Conservation (phyloP, 2,888 invertebrate species). For the Stenotaenia linearis region DNA sequence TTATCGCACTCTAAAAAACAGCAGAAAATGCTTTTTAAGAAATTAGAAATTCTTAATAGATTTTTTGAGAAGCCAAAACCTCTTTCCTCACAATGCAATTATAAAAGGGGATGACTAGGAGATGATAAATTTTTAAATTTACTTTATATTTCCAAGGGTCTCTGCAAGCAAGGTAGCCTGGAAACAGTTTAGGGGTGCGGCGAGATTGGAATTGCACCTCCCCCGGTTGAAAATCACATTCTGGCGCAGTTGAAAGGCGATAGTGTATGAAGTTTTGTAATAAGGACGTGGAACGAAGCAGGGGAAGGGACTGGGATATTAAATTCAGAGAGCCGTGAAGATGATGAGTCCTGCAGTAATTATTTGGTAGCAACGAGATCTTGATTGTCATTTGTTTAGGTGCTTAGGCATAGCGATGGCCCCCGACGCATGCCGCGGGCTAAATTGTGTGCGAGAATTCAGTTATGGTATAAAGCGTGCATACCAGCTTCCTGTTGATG, state of each 20-base stretch:
- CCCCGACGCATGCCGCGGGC: background rate
- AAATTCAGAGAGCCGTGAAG: conserved; percentile 9
- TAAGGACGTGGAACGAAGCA: background rate
- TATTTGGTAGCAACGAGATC: conserved; percentile 7
- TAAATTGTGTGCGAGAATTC: conserved; percentile 19
- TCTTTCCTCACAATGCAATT: too few relatives aligned
- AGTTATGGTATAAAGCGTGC: background rate
- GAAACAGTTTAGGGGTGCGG: background rate
- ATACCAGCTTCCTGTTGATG: conserved; percentile 11
- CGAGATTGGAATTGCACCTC: background rate
- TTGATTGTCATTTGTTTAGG: conserved; percentile 19
- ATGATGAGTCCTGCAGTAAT: conserved; percentile 12
- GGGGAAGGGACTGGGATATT: background rate
- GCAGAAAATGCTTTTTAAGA: too few relatives aligned
- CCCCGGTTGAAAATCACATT: background rate
- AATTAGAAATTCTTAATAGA: background rate
- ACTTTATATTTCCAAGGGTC: background rate
- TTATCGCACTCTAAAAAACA: too few relatives aligned
- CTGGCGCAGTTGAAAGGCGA: conserved; percentile 1
- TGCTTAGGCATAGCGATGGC: background rate
- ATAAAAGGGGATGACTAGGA: background rate
- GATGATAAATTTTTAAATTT: background rate
- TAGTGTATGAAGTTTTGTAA: conserved; percentile 1
- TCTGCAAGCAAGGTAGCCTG: background rate
- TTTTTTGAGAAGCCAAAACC: too few relatives aligned